Evolutionary conservation across 2,797 vertebrate species (phyloP), one percentile per base, ranked within the genome.

Genomic region (Meriones psammophilus): DNA sequence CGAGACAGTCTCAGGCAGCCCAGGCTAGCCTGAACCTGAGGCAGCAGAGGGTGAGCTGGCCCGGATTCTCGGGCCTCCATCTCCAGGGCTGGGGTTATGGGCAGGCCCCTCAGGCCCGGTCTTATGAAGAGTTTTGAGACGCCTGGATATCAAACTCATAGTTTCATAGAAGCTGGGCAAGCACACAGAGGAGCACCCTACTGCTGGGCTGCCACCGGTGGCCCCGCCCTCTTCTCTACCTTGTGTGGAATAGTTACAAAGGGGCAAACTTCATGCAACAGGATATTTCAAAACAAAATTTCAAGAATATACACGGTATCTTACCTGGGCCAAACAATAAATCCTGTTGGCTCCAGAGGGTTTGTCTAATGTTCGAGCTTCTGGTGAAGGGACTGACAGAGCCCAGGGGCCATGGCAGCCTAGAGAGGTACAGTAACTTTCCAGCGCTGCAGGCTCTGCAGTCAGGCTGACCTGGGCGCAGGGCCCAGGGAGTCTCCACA

Each of bases 261-360:
- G 68, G 46, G 14, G 85, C 68, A 85, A 79, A 94, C 66, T 76
- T 46, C 87, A 88, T 1, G 77, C 50, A 74, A 69, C 4, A 42
- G 33, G 12, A 68, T 26, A 73, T 28, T 92, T 91, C n/a, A 12
- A 80, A 89, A 39, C 42, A 86, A 69, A 28, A 6, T 26, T 9
- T 74, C n/a, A 18, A 20, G 3, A 42, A 58, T 36, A 15, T 36
- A 85, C 39, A 87, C 0, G 33, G 5, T 30, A 90, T 58, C 93
- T 90, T 80, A 88, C 42, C 88, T 92, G 91, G 76, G 24, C 78
- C 76, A 39, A 62, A 81, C 9, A 80, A 39, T 66, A 87, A 91
- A 88, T 14, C 15, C 17, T 5, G 5, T 15, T 28, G 81, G 28
- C 39, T 76, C 39, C 50, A 46, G 36, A 46, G 2, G 13, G 18